A percentile compares a stretch with the other conserved stretches of the same genome.
These are phyloP conservation scores for Elegia similella DNA, from an alignment of 2,888 invertebrate species.

Conservation along the genomic window DNA sequence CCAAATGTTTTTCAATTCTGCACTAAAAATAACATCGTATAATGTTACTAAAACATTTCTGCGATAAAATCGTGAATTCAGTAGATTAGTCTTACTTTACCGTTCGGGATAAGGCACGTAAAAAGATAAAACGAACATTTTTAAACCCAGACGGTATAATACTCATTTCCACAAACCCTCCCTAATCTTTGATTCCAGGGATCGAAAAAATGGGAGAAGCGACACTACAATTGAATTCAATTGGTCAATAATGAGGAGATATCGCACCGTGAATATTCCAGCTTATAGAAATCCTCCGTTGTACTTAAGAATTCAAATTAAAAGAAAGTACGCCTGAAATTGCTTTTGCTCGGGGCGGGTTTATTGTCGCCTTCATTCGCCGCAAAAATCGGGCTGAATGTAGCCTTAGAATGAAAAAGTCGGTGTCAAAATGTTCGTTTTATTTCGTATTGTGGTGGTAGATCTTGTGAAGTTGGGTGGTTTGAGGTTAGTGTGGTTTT, in stretches of 20 bases:
- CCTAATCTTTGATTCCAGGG: neutral
- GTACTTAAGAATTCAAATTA: conserved; percentile 32
- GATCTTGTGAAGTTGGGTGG: neutral
- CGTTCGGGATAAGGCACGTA: neutral
- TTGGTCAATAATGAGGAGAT: conserved; percentile 6
- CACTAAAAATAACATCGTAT: no score
- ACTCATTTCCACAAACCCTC: no score
- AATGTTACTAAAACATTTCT: no score
- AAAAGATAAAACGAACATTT: neutral
- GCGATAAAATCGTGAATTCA: no score
- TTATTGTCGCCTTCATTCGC: conserved; percentile 30
- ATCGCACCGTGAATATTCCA: conserved; percentile 11
- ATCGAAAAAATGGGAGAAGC: neutral
- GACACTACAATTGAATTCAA: conserved; percentile 8
- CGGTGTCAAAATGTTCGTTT: neutral
- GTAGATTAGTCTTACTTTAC: no score
- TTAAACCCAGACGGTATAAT: neutral
- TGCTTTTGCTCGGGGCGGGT: conserved; percentile 31
- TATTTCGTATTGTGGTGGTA: neutral
- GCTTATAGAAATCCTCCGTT: conserved; percentile 15
- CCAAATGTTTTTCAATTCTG: no score
- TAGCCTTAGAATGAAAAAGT: conserved; percentile 23
- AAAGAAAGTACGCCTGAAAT: conserved; percentile 29
- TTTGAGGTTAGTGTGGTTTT: no score
- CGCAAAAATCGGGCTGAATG: conserved; percentile 23